Percentiles rank a stretch among this genome's conserved stretches.
These are phyloP conservation scores for Stegodyphus dumicola DNA, from an alignment of 1,140 invertebrate genomes.

Conservation along the genomic window DNA sequence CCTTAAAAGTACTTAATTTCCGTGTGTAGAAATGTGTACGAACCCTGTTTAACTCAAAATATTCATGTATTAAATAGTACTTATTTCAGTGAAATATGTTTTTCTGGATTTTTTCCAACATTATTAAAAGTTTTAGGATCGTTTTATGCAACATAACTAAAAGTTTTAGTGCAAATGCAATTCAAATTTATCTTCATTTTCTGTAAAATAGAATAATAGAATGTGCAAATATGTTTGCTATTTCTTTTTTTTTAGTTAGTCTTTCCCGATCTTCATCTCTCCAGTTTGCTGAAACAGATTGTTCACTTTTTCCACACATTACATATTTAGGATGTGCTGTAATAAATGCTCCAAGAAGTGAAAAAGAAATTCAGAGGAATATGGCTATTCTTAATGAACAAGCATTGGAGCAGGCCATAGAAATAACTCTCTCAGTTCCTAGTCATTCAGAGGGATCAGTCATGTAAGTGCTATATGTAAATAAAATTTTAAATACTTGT, in stretches of 20 bases:
- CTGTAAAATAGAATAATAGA: too few relatives aligned
- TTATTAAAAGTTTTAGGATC: too few relatives aligned
- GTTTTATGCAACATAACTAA: too few relatives aligned
- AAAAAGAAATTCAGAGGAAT: slow-evolving; percentile 94
- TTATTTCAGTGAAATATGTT: too few relatives aligned
- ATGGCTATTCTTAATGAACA: slow-evolving; percentile 89
- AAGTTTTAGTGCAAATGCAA: too few relatives aligned
- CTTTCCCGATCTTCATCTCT: slow-evolving; percentile 49
- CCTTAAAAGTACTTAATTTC: too few relatives aligned
- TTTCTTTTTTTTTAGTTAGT: slow-evolving; percentile 7
- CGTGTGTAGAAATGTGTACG: too few relatives aligned
- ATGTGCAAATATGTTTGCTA: too few relatives aligned
- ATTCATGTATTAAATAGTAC: too few relatives aligned
- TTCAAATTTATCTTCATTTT: too few relatives aligned
- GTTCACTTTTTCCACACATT: slow-evolving; percentile 91
- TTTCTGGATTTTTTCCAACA: too few relatives aligned
- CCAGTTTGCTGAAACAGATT: slow-evolving; percentile 76
- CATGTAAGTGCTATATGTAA: slow-evolving; percentile 68
- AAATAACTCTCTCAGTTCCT: slow-evolving; percentile 89
- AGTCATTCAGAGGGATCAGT: slow-evolving; percentile 81
- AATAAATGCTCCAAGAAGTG: slow-evolving; percentile 92
- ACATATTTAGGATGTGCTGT: slow-evolving; percentile 86
- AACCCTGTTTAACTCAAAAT: too few relatives aligned
- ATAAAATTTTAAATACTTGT: not conserved
- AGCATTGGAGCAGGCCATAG: slow-evolving; percentile 76